Evolutionary conservation across 2,797 vertebrate species (phyloP).

Genomic region (Etheostoma nigrum): DNA sequence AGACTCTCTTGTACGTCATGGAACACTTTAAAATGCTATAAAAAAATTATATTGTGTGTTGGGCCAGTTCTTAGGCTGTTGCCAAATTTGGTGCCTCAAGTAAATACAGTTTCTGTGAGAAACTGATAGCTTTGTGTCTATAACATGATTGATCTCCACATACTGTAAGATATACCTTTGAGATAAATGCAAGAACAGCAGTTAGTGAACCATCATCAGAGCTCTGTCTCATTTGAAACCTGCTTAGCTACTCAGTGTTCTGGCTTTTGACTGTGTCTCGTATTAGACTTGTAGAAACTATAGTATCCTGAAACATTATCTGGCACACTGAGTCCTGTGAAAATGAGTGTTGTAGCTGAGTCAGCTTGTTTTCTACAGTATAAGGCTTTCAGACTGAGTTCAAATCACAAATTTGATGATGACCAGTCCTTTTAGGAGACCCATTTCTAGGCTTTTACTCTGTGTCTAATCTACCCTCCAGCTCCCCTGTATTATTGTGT

Average conservation of each 20-base stretch:
- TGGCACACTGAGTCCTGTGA: neutral
- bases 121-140: neutral
- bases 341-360: neutral
- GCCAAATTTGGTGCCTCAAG: neutral
- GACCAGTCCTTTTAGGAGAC: neutral
- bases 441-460: neutral
- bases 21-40: neutral
- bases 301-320: neutral
- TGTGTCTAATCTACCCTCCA: neutral
- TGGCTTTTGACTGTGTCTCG: constrained; percentile 4
- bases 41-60: neutral
- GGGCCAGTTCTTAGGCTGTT: neutral
- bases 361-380: neutral
- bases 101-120: neutral
- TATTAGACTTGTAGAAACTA: neutral
- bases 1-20: neutral
- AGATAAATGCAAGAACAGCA: neutral
- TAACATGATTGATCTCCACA: neutral
- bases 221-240: constrained; percentile 2
- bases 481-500: neutral
- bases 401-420: neutral
- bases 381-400: neutral
- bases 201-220: neutral
- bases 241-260: constrained; percentile 4
- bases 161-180: neutral